phyloP scores from a whole-genome alignment of 2,888 invertebrate species.

The Magallana nippona region DNA sequence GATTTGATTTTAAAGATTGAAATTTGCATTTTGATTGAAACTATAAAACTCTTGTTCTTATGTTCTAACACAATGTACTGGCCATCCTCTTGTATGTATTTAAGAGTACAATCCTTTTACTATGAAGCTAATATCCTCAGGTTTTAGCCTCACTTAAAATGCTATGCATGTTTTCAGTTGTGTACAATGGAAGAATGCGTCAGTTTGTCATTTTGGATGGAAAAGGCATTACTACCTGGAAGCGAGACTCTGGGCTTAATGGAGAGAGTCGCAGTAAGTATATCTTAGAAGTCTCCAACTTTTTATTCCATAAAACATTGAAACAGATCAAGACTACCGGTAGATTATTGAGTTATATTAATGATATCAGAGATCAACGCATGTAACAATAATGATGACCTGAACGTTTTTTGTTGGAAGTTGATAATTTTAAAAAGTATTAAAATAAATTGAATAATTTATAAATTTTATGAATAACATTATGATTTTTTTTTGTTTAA shows the following conservation, averaged over 20 bases:
- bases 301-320: too few relatives aligned
- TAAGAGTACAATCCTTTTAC: background rate
- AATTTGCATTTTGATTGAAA: too few relatives aligned
- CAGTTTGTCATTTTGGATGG: conserved; percentile 78
- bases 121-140: background rate
- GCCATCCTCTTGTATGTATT: conserved; percentile 3
- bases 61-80: background rate
- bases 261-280: conserved; percentile 69
- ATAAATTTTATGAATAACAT: background rate
- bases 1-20: too few relatives aligned
- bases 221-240: conserved; percentile 78
- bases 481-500: background rate
- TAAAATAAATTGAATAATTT: too few relatives aligned
- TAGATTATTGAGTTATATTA: too few relatives aligned
- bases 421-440: too few relatives aligned
- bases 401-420: too few relatives aligned
- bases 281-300: background rate
- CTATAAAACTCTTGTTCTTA: background rate
- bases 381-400: too few relatives aligned
- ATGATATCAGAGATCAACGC: too few relatives aligned
- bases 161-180: conserved; percentile 62
- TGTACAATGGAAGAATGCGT: conserved; percentile 75
- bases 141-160: too few relatives aligned
- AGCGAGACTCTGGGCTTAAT: conserved; percentile 57
- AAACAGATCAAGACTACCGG: too few relatives aligned